These are phyloP conservation scores for Carduelis carduelis DNA, from an alignment of 2,797 vertebrate species.

Conservation along the genomic window DNA sequence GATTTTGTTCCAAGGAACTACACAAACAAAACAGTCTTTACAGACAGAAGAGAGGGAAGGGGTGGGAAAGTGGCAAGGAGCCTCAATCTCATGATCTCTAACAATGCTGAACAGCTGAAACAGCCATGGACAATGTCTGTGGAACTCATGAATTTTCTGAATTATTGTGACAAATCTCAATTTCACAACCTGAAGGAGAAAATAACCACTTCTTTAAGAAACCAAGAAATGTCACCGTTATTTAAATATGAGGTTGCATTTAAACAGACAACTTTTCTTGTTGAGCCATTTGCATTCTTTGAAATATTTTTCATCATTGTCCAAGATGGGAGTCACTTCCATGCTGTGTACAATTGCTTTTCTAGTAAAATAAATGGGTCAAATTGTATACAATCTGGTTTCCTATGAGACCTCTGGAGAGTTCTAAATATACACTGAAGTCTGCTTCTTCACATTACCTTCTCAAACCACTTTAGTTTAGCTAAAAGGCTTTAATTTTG, in stretches of 20 bases:
- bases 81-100: neutral
- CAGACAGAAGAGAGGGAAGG: conserved; percentile 7
- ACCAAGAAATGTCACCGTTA: neutral
- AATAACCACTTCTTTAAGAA: neutral
- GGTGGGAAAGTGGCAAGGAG: neutral
- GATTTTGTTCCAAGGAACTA: conserved; percentile 50
- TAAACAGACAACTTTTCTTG: neutral
- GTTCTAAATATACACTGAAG: neutral
- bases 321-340: neutral
- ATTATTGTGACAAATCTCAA: neutral
- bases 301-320: neutral
- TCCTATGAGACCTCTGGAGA: neutral
- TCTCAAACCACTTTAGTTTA: neutral
- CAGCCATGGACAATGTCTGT: neutral
- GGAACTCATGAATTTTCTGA: neutral
- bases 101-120: conserved; percentile 16
- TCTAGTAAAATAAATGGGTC: neutral
- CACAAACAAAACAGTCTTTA: conserved; percentile 47
- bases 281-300: neutral
- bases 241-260: neutral
- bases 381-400: neutral
- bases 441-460: neutral
- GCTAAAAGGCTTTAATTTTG: neutral
- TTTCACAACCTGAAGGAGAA: neutral
- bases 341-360: neutral